Evolutionary conservation across 2,797 vertebrate genomes (phyloP).

Genomic region (Cryptoblepharus egeriae): DNA sequence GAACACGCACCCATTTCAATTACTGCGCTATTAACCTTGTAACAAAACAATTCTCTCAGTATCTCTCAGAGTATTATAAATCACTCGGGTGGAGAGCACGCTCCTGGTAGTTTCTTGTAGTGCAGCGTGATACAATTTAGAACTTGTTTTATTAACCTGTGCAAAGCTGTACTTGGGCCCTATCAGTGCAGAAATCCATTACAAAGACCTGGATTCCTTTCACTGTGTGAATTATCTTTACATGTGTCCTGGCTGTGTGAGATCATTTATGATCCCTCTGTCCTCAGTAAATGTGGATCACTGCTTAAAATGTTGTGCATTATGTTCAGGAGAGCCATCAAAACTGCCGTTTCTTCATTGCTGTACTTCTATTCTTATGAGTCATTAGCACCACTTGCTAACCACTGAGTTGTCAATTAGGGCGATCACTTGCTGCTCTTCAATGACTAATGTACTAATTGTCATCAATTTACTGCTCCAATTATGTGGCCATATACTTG

Average conservation of each 20-base stretch:
- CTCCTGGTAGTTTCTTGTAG: accelerated
- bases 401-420: slow-evolving; percentile 61
- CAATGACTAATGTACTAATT: slow-evolving; percentile 65
- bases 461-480: slow-evolving; percentile 67
- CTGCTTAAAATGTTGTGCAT: slow-evolving; percentile 9
- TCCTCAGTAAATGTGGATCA: slow-evolving; percentile 1
- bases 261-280: background rate
- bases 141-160: background rate
- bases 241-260: background rate
- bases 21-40: background rate
- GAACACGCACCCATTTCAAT: background rate
- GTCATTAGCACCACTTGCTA: slow-evolving; percentile 63
- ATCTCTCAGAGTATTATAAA: background rate
- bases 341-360: slow-evolving; percentile 48
- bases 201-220: background rate
- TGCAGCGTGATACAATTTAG: background rate
- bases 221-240: background rate
- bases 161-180: background rate
- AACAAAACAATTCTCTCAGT: background rate
- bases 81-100: background rate
- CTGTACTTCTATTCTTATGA: slow-evolving; percentile 51
- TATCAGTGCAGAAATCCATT: background rate
- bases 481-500: slow-evolving; percentile 62
- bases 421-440: slow-evolving; percentile 59
- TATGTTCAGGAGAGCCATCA: slow-evolving; percentile 33